A percentile compares a stretch with the other conserved stretches of the same genome.
Evolutionary conservation across 2,113 vertebrate genomes (phyloP).

Genomic region (Pelecanus crispus): DNA sequence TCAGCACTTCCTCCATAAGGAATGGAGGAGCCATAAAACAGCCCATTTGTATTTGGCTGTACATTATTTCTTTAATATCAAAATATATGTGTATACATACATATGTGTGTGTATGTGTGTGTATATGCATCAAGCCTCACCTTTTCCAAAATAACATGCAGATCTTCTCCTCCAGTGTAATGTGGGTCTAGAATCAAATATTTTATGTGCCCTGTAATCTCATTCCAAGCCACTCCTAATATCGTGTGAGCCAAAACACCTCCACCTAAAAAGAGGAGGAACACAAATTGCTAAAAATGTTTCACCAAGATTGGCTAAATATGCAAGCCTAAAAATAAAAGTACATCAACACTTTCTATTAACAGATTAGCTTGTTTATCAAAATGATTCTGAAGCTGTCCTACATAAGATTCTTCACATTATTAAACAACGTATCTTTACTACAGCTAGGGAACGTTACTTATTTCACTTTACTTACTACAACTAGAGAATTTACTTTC

Average conservation of each 20-base stretch:
- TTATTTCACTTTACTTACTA: background rate
- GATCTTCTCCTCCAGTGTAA: conserved; percentile 93
- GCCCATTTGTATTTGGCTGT: background rate
- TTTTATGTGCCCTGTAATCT: conserved; percentile 86
- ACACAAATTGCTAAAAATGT: background rate
- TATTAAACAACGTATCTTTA: background rate
- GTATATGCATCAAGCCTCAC: conserved; percentile 53
- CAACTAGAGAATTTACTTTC: background rate
- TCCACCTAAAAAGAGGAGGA: conserved; percentile 76
- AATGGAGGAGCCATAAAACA: background rate
- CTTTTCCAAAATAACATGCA: conserved; percentile 89
- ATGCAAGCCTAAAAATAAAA: background rate
- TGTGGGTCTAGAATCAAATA: conserved; percentile 95
- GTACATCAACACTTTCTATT: background rate
- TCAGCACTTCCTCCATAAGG: background rate
- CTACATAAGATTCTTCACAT: background rate
- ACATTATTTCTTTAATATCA: background rate
- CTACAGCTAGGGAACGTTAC: background rate
- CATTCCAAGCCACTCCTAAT: conserved; percentile 94
- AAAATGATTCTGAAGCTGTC: background rate
- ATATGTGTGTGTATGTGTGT: rapidly evolving
- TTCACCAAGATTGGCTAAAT: background rate
- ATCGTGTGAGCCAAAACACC: conserved; percentile 95
- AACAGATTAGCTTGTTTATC: background rate
- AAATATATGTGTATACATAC: background rate